Evolutionary conservation across 2,888 invertebrate species (phyloP).

Genomic region (Leuctra nigra): DNA sequence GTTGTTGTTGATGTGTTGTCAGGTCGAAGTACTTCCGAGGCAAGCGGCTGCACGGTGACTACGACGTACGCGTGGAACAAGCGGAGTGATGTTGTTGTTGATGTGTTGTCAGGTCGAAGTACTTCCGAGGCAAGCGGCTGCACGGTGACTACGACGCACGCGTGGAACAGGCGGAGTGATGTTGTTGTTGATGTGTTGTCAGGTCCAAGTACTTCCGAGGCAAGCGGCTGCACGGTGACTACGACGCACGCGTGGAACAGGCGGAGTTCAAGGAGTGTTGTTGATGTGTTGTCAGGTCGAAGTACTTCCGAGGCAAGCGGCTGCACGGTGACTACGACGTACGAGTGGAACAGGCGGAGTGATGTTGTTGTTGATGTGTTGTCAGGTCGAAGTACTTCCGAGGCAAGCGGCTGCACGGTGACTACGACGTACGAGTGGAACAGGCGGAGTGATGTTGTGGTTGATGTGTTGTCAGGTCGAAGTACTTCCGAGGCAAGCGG

Average conservation of each 20-base stretch:
- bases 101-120: slow-evolving; percentile 74
- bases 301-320: slow-evolving; percentile 90
- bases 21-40: slow-evolving; percentile 94
- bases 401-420: slow-evolving; percentile 82
- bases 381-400: slow-evolving; percentile 89
- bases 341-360: slow-evolving; percentile 95
- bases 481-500: slow-evolving; percentile 90
- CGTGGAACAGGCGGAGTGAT: slow-evolving; percentile 97
- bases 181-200: no score
- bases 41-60: slow-evolving; percentile 83
- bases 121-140: slow-evolving; percentile 86
- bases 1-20: no score
- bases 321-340: slow-evolving; percentile 94
- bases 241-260: slow-evolving; percentile 95
- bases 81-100: no score
- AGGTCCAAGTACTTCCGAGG: slow-evolving; percentile 94
- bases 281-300: slow-evolving; percentile 61
- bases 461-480: slow-evolving; percentile 61
- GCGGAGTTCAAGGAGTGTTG: slow-evolving; percentile 93
- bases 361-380: no score
- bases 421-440: slow-evolving; percentile 94
- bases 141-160: slow-evolving; percentile 94
- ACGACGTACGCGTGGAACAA: slow-evolving; percentile 95
- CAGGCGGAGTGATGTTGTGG: slow-evolving; percentile 98
- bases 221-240: slow-evolving; percentile 83